Evolutionary conservation across 2,797 vertebrate genomes (phyloP).

Genomic region (Microhierax caerulescens): DNA sequence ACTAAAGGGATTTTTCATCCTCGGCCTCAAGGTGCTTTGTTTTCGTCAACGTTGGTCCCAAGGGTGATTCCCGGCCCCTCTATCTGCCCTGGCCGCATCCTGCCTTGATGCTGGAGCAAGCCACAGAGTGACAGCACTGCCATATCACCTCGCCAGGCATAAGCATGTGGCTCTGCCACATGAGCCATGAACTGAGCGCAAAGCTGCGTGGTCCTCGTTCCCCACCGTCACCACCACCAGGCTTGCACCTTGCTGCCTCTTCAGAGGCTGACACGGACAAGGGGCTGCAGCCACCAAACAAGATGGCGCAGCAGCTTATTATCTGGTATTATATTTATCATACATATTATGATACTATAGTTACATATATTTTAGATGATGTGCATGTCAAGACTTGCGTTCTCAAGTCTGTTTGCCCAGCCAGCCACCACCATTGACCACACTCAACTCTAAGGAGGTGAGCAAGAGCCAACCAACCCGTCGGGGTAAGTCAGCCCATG

Average conservation of each 20-base stretch:
- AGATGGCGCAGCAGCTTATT: background rate
- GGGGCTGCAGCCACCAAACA: background rate
- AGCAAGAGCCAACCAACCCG: rapidly evolving
- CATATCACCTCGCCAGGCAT: rapidly evolving
- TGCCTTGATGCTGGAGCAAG: rapidly evolving
- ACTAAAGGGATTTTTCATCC: background rate
- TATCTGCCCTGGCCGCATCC: background rate
- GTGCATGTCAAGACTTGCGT: background rate
- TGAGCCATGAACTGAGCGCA: background rate
- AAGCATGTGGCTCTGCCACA: background rate
- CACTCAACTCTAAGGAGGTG: rapidly evolving
- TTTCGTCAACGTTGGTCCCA: background rate
- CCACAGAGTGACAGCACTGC: background rate
- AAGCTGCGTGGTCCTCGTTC: background rate
- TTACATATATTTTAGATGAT: background rate
- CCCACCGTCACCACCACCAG: rapidly evolving
- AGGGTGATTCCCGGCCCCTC: background rate
- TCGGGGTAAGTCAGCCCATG: rapidly evolving
- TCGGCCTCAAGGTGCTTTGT: background rate
- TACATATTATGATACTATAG: background rate
- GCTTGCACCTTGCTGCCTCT: background rate
- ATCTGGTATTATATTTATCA: background rate
- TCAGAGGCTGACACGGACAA: background rate
- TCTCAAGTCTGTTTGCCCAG: background rate
- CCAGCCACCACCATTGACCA: background rate